phyloP scores from a whole-genome alignment of 2,113 vertebrate species.

The Sceloporus tristichus region DNA sequence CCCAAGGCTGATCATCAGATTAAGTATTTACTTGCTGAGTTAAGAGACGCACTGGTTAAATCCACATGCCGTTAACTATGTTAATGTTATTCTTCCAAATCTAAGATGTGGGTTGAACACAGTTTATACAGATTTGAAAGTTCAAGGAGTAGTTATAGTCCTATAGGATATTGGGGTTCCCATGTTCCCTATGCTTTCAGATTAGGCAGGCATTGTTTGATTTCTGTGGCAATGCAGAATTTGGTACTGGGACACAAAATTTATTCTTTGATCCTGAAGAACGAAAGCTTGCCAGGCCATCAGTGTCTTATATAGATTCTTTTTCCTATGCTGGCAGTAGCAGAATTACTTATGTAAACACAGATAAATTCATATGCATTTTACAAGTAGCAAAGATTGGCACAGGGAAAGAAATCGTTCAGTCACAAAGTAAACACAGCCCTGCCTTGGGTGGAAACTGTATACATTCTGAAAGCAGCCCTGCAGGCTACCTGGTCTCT shows the following conservation, averaged over 20 bases:
- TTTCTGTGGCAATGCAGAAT: neutral
- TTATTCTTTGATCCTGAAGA: neutral
- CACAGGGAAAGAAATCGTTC: neutral
- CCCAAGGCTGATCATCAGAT: neutral
- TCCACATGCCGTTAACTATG: neutral
- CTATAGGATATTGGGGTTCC: too few relatives aligned
- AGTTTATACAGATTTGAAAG: neutral
- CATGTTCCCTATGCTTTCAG: neutral
- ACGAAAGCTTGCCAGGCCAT: neutral
- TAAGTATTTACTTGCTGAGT: neutral
- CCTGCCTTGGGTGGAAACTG: neutral
- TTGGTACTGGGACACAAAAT: neutral
- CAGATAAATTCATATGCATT: neutral
- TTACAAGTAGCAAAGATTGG: neutral
- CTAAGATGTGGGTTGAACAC: neutral
- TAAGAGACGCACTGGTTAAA: neutral
- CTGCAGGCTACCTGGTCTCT: neutral
- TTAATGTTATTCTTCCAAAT: neutral
- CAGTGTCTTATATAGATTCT: neutral
- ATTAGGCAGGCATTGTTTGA: neutral
- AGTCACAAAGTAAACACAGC: neutral
- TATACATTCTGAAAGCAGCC: neutral
- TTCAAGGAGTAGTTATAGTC: neutral
- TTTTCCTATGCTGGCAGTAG: neutral
- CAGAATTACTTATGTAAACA: neutral